Percentiles rank a stretch among this genome's conserved stretches.
phyloP scores from a whole-genome alignment of 2,888 invertebrate species.

The Rhopalosiphum nymphaeae region DNA sequence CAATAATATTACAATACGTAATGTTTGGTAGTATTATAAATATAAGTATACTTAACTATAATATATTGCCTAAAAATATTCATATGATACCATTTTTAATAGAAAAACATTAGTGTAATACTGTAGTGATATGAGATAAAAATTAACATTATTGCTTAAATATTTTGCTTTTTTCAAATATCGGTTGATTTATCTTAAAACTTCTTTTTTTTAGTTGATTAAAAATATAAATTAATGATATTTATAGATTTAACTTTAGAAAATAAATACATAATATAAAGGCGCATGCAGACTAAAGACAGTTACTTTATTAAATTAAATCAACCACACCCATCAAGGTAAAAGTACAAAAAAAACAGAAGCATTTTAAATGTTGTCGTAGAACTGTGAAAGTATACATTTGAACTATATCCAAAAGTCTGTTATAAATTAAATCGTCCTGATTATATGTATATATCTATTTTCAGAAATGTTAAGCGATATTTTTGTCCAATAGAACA shows the following conservation, averaged over 20 bases:
- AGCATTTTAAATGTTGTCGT: neutral
- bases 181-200: neutral
- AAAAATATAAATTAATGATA: neutral
- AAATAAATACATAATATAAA: neutral
- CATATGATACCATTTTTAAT: neutral
- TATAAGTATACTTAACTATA: too few relatives aligned
- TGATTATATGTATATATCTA: neutral
- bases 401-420: constrained; percentile 14
- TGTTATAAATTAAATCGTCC: neutral
- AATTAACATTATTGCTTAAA: neutral
- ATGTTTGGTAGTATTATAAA: too few relatives aligned
- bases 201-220: neutral
- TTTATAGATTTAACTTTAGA: neutral
- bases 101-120: neutral
- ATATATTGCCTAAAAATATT: neutral
- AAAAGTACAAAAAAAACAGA: neutral
- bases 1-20: neutral
- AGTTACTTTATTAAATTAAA: neutral
- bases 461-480: neutral
- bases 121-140: neutral
- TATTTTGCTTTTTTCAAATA: neutral
- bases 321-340: constrained; percentile 26
- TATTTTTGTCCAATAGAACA: neutral
- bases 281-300: neutral
- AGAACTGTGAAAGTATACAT: neutral